These are phyloP conservation scores for Petrolisthes manimaculis DNA, from an alignment of 2,888 invertebrate genomes.

Conservation along the genomic window DNA sequence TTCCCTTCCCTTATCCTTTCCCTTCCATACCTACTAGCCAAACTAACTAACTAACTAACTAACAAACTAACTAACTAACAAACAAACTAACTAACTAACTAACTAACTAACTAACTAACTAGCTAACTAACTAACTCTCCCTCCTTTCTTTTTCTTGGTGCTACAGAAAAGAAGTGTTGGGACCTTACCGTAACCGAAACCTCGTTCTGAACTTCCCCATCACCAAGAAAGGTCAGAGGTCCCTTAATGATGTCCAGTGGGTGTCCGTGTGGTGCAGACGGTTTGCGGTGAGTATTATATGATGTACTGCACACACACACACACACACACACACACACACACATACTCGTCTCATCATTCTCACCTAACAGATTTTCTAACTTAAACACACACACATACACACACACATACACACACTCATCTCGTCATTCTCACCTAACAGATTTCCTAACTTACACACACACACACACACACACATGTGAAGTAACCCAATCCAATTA, in stretches of 20 bases:
- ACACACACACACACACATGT: background rate
- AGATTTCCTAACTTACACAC: background rate
- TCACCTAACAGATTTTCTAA: background rate
- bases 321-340: background rate
- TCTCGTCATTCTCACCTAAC: background rate
- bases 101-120: no score
- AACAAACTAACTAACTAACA: background rate
- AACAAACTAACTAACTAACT: no score
- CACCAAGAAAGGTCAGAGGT: slow-evolving; percentile 62
- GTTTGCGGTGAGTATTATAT: slow-evolving; percentile 80
- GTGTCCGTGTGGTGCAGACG: slow-evolving; percentile 91
- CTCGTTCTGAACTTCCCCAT: slow-evolving; percentile 55
- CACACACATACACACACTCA: background rate
- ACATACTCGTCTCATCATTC: background rate
- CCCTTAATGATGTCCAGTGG: slow-evolving; percentile 84
- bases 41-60: no score
- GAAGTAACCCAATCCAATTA: background rate
- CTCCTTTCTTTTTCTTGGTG: background rate
- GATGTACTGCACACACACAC: background rate
- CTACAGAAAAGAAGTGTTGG: slow-evolving; percentile 59
- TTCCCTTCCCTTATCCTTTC: background rate
- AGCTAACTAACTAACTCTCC: background rate
- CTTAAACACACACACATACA: background rate
- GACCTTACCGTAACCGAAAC: slow-evolving; percentile 56
- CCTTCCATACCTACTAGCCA: no score